Percentiles rank a stretch among this genome's conserved stretches.
phyloP scores from a whole-genome alignment of 2,888 invertebrate species.

The Poecilobothrus nobilitatus region DNA sequence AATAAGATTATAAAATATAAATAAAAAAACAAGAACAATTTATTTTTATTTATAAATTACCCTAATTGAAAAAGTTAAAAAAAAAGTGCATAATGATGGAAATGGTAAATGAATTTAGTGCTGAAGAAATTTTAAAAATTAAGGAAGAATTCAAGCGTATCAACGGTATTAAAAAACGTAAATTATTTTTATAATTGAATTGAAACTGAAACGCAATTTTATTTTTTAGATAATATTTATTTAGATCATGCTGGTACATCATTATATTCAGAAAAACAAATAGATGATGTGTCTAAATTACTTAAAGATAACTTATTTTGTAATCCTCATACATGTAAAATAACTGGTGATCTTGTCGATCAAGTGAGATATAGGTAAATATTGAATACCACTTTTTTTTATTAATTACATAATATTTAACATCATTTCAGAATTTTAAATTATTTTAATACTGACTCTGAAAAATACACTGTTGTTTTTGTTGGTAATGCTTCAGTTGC shows the following conservation, averaged over 20 bases:
- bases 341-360: slow-evolving; percentile 76
- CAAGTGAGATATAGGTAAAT: slow-evolving; percentile 65
- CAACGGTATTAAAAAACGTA: slow-evolving; percentile 37
- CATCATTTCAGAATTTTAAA: slow-evolving; percentile 57
- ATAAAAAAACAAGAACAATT: no score
- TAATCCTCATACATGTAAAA: slow-evolving; percentile 84
- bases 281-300: slow-evolving; percentile 56
- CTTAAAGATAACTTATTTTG: slow-evolving; percentile 66
- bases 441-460: slow-evolving; percentile 70
- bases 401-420: no score
- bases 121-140: slow-evolving; percentile 43
- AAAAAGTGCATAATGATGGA: no score
- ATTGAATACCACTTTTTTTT: no score
- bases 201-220: no score
- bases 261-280: slow-evolving; percentile 68
- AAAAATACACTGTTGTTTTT: slow-evolving; percentile 81
- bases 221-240: slow-evolving; percentile 57
- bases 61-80: no score
- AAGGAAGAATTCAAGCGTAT: slow-evolving; percentile 45
- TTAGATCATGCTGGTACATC: slow-evolving; percentile 86
- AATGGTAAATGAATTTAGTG: slow-evolving; percentile 36
- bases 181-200: slow-evolving; percentile 14
- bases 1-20: no score
- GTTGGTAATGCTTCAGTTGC: slow-evolving; percentile 90
- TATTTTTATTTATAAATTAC: no score